These are phyloP conservation scores for Saccostrea cuccullata DNA, from an alignment of 1,140 invertebrate species.

Conservation along the genomic window DNA sequence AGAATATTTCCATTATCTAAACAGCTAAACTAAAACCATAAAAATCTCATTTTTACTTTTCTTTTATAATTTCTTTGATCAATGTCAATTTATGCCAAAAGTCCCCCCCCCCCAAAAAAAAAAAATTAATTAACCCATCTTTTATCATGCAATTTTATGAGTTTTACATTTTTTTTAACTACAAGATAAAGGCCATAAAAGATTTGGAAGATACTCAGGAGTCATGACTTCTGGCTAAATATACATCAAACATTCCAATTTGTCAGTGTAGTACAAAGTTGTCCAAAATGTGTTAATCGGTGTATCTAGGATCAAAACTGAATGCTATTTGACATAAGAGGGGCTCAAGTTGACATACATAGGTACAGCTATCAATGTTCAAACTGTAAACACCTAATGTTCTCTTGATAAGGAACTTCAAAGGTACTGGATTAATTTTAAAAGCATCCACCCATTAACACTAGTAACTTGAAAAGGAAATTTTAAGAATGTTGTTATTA, in stretches of 20 bases:
- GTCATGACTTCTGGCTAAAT: neutral
- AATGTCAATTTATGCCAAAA: no score
- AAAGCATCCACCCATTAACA: neutral
- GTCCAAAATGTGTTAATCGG: neutral
- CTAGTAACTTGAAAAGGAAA: neutral
- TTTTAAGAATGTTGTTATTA: neutral
- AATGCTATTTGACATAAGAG: conserved; percentile 23
- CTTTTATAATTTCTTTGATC: no score
- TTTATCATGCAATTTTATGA: no score
- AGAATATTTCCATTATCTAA: no score
- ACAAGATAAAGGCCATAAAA: no score
- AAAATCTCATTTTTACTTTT: no score
- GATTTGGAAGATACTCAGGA: neutral
- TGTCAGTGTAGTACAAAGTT: neutral
- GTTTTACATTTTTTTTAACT: no score
- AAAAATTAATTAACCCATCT: no score
- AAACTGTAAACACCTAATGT: neutral
- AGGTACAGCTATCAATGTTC: conserved; percentile 6
- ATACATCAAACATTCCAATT: conserved; percentile 20
- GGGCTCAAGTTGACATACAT: conserved; percentile 8
- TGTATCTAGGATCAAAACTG: neutral
- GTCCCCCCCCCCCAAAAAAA: no score
- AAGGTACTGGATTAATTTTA: conserved; percentile 1
- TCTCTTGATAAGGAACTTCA: conserved; percentile 9
- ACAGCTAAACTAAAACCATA: no score